These are phyloP conservation scores for Sphaerophoria taeniata DNA, from an alignment of 2,888 invertebrate genomes.

Conservation along the genomic window DNA sequence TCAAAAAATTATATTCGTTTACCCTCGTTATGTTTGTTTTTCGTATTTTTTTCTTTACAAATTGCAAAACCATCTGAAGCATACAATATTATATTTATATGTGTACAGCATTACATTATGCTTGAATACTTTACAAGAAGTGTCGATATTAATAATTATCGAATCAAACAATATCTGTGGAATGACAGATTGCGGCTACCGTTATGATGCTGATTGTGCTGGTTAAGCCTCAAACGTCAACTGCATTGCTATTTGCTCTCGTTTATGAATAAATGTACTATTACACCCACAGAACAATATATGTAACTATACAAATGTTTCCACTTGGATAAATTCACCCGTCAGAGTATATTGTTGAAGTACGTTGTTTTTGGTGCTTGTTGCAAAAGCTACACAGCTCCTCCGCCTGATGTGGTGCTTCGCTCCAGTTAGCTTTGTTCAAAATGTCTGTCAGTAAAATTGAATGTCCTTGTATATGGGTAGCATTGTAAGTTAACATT, in stretches of 20 bases:
- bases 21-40: neutral
- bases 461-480: constrained; percentile 59
- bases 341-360: neutral
- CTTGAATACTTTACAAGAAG: constrained; percentile 17
- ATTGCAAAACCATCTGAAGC: constrained; percentile 37
- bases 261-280: neutral
- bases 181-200: constrained; percentile 65
- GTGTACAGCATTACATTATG: neutral
- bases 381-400: neutral
- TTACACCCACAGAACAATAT: constrained; percentile 14
- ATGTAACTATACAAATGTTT: constrained; percentile 9
- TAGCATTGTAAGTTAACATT: constrained; percentile 65
- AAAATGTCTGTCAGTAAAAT: constrained; percentile 58
- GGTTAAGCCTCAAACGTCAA: constrained; percentile 3
- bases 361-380: neutral
- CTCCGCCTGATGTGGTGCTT: constrained; percentile 6
- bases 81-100: constrained; percentile 35
- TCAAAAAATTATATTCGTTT: constrained; percentile 17
- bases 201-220: constrained; percentile 17
- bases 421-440: constrained; percentile 37
- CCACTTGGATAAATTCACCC: constrained; percentile 35
- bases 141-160: constrained; percentile 69
- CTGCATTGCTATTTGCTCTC: constrained; percentile 10
- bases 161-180: constrained; percentile 64
- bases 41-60: neutral